phyloP scores from a whole-genome alignment of 2,113 vertebrate species.

The Orycteropus afer region DNA sequence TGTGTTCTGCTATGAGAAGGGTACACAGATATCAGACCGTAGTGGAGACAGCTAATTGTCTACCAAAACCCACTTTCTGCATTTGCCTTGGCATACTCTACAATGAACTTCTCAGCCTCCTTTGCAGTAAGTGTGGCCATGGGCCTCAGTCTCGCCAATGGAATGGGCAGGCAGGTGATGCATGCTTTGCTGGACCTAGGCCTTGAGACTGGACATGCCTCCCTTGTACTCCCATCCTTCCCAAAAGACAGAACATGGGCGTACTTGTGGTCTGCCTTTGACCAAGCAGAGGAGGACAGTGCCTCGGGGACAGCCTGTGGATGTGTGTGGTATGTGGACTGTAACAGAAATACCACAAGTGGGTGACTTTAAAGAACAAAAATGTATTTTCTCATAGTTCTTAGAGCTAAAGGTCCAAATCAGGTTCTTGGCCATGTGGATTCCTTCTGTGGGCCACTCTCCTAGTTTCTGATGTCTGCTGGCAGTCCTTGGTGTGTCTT shows the following conservation, averaged over 20 bases:
- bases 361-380: no score
- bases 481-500: no score
- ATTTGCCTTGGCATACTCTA: neutral
- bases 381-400: no score
- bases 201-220: rapidly evolving
- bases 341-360: no score
- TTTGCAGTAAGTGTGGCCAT: rapidly evolving
- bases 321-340: neutral
- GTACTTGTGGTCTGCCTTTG: neutral
- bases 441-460: no score
- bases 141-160: neutral
- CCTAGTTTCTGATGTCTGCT: no score
- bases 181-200: rapidly evolving
- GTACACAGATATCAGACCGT: rapidly evolving
- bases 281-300: neutral
- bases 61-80: neutral
- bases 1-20: neutral
- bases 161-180: rapidly evolving
- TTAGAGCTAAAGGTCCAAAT: no score
- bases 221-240: neutral
- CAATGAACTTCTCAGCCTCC: no score
- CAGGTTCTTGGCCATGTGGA: no score
- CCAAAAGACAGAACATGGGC: neutral
- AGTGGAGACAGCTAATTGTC: neutral
- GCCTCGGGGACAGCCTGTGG: neutral